These are phyloP conservation scores for Camponotus vicinus DNA, from an alignment of 1,140 invertebrate species.

Conservation along the genomic window DNA sequence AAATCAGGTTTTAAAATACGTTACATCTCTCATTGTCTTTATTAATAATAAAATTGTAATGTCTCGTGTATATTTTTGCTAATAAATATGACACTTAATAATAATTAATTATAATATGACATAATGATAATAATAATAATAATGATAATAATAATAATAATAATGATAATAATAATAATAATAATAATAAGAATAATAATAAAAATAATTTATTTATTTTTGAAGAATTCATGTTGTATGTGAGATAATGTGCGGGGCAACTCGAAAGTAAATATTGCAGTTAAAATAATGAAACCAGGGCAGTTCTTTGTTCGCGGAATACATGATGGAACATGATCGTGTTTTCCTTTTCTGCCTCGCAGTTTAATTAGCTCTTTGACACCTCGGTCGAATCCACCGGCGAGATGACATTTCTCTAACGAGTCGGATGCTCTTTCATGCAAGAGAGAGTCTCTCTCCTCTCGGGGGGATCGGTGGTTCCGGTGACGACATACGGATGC, in stretches of 20 bases:
- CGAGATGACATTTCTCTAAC: conserved; percentile 32
- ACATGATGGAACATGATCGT: conserved; percentile 1
- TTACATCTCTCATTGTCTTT: not conserved
- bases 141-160: not conserved
- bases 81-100: not conserved
- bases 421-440: not conserved
- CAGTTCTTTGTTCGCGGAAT: conserved; percentile 20
- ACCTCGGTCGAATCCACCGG: conserved; percentile 2
- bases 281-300: conserved; percentile 1
- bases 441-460: not conserved
- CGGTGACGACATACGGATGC: conserved; percentile 19
- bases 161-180: not conserved
- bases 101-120: not conserved
- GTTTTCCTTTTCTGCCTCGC: conserved; percentile 8
- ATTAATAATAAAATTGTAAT: not conserved
- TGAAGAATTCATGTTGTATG: not conserved
- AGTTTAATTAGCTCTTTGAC: conserved; percentile 54
- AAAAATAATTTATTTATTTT: not conserved
- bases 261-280: not conserved
- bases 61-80: not conserved
- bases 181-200: not conserved
- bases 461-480: not conserved
- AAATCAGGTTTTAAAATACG: not conserved
- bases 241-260: not conserved
- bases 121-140: too few species aligned